Evolutionary conservation across 1,140 invertebrate genomes (phyloP).

Genomic region (Caenorhabditis brenneri): DNA sequence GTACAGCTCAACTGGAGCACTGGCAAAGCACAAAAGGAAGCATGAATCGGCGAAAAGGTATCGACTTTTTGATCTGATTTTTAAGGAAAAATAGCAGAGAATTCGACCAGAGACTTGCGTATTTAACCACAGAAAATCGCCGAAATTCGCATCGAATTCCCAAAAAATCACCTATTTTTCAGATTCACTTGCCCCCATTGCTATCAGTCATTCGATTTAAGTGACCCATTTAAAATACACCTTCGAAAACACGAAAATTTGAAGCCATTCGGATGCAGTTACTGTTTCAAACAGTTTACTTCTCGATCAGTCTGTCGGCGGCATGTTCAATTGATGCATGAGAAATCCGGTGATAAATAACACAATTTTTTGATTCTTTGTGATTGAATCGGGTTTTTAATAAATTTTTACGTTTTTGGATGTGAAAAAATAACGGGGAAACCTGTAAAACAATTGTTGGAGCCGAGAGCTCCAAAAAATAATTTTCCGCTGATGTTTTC

Average conservation of each 20-base stretch:
- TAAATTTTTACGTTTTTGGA: no score
- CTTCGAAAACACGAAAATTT: slow-evolving; percentile 15
- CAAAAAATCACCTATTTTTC: no score
- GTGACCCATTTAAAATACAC: slow-evolving; percentile 25
- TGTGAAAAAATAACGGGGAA: no score
- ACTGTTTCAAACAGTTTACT: neutral
- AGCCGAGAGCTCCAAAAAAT: no score
- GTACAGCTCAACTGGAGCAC: neutral
- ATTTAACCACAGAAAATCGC: no score
- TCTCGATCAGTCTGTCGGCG: slow-evolving; percentile 10
- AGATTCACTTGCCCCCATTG: slow-evolving; percentile 13
- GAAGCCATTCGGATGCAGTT: slow-evolving; percentile 26
- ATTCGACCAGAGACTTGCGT: no score
- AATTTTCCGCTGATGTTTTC: no score
- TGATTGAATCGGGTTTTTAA: no score
- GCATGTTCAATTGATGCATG: slow-evolving; percentile 18
- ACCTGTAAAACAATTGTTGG: no score
- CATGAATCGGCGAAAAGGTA: slow-evolving; percentile 4
- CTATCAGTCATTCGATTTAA: neutral
- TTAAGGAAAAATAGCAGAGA: neutral
- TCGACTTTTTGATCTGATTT: no score
- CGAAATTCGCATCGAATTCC: no score
- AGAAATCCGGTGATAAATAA: neutral
- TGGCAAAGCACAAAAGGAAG: neutral
- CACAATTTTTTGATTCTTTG: no score